These are phyloP conservation scores for Cybosia mesomella DNA, from an alignment of 2,888 invertebrate genomes.

Conservation along the genomic window DNA sequence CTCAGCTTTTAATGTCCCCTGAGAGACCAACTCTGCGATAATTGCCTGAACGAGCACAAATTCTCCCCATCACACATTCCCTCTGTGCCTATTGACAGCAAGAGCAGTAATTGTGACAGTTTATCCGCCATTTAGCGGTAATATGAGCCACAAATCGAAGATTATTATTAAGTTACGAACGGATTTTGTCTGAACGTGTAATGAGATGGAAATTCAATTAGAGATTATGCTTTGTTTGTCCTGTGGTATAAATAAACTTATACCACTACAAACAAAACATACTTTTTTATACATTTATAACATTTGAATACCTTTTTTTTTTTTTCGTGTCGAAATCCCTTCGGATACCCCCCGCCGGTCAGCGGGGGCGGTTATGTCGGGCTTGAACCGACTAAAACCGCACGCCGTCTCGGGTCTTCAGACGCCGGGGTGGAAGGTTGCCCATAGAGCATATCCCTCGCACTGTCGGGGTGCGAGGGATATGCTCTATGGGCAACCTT, in stretches of 20 bases:
- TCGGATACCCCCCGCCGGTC: too few species aligned
- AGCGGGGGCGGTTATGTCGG: too few species aligned
- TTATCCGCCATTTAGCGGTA: constrained; percentile 41
- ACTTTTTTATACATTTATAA: too few species aligned
- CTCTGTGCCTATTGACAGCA: constrained; percentile 48
- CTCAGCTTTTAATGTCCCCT: constrained; percentile 36
- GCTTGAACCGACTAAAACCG: too few species aligned
- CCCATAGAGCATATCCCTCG: too few species aligned
- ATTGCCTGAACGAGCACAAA: constrained; percentile 44
- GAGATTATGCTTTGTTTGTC: background rate
- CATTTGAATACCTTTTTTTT: too few species aligned
- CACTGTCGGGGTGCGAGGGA: too few species aligned
- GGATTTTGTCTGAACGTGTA: constrained; percentile 32
- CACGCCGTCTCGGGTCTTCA: too few species aligned
- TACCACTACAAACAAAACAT: too few species aligned
- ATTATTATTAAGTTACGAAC: constrained; percentile 42
- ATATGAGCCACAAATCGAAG: constrained; percentile 38
- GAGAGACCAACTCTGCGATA: constrained; percentile 39
- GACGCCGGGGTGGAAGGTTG: too few species aligned
- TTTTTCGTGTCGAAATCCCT: background rate
- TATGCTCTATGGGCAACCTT: too few species aligned
- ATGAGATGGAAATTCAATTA: constrained; percentile 26
- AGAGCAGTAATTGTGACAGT: constrained; percentile 46
- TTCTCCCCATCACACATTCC: constrained; percentile 48
- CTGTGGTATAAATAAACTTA: too few species aligned